phyloP scores from a whole-genome alignment of 2,797 vertebrate species.

The Nyctibius grandis region DNA sequence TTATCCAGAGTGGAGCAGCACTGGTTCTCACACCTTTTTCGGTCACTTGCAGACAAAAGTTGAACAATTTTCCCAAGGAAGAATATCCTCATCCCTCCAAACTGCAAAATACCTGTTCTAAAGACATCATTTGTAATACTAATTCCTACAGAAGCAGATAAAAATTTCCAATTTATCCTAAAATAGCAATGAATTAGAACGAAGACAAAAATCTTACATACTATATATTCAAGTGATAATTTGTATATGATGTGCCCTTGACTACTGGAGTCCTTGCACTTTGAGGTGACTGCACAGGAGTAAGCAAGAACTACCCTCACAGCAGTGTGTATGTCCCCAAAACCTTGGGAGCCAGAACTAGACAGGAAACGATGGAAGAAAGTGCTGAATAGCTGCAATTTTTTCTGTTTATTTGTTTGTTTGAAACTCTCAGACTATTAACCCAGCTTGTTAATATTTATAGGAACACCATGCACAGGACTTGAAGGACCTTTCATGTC shows the following conservation, averaged over 20 bases:
- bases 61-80: not conserved
- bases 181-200: not conserved
- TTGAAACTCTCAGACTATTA: not conserved
- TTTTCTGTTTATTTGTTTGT: not conserved
- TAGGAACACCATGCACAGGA: rapidly evolving
- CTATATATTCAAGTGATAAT: not conserved
- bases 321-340: not conserved
- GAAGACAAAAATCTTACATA: not conserved
- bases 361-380: not conserved
- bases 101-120: not conserved
- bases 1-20: not conserved
- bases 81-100: not conserved
- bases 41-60: not conserved
- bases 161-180: not conserved
- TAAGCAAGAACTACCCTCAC: not conserved
- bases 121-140: rapidly evolving
- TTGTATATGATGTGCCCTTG: not conserved
- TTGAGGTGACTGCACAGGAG: not conserved
- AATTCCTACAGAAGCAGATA: not conserved
- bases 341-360: not conserved
- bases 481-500: not conserved
- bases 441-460: not conserved
- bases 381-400: not conserved
- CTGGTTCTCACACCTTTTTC: not conserved
- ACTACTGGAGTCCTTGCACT: not conserved